These are phyloP conservation scores for Pluvialis apricaria DNA, from an alignment of 2,113 vertebrate genomes.

Conservation along the genomic window DNA sequence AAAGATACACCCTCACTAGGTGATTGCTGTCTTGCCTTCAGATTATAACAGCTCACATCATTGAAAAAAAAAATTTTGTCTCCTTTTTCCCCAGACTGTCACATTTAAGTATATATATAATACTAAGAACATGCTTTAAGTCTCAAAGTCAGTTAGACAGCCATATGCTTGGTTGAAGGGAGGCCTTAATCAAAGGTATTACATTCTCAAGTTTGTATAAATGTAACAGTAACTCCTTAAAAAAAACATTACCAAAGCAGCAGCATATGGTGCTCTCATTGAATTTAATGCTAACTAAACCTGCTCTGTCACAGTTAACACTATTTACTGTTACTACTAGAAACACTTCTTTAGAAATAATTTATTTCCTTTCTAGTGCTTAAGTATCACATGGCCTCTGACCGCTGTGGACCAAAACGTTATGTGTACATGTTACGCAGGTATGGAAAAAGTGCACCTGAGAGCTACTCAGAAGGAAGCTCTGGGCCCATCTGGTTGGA, in stretches of 20 bases:
- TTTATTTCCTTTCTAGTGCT: not conserved
- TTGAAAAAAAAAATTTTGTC: not conserved
- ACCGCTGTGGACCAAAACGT: not conserved
- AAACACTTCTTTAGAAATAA: not conserved
- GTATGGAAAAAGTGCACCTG: constrained; percentile 72
- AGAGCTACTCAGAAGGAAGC: constrained; percentile 68
- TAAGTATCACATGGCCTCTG: not conserved
- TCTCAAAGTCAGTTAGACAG: not conserved
- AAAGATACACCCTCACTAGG: not conserved
- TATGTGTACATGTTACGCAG: constrained; percentile 27
- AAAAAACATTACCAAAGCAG: not conserved
- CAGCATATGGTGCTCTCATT: not conserved
- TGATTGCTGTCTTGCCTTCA: not conserved
- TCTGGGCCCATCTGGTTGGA: constrained; percentile 86
- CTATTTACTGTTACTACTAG: not conserved
- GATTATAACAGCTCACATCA: not conserved
- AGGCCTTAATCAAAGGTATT: not conserved
- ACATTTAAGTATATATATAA: not conserved
- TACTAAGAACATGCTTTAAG: not conserved
- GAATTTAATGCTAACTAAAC: not conserved
- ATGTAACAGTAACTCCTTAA: not conserved
- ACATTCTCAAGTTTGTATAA: not conserved
- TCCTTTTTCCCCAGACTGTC: not conserved
- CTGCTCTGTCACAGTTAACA: not conserved
- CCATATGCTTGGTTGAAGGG: not conserved